Conservation (phyloP, 2,888 invertebrate species). For the Eilema depressum region DNA sequence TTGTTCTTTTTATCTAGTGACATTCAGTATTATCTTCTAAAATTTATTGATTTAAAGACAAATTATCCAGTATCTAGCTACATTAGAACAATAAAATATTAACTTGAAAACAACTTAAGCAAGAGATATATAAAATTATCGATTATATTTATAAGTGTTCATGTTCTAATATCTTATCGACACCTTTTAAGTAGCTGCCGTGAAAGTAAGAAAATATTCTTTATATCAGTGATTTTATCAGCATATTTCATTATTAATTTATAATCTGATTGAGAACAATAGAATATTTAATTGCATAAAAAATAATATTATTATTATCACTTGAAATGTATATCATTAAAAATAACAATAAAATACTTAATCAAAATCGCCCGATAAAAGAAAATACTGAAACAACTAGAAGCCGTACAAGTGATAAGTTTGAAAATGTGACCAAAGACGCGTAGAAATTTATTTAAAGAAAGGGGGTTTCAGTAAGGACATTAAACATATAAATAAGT, state of each 20-base stretch:
- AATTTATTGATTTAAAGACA: slow-evolving; percentile 21
- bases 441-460: background rate
- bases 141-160: slow-evolving; percentile 19
- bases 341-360: slow-evolving; percentile 1
- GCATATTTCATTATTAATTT: background rate
- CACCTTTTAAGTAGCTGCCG: slow-evolving; percentile 18
- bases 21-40: slow-evolving; percentile 12
- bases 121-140: slow-evolving; percentile 21
- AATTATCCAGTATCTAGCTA: slow-evolving; percentile 2
- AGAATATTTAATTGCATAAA: background rate
- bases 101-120: slow-evolving; percentile 20
- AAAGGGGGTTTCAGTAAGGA: background rate
- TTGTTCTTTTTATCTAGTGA: slow-evolving; percentile 12
- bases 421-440: background rate
- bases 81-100: slow-evolving; percentile 16
- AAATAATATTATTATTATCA: background rate
- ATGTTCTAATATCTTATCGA: slow-evolving; percentile 32
- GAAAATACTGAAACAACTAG: background rate
- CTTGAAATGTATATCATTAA: background rate
- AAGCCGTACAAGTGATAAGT: background rate
- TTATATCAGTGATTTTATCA: slow-evolving; percentile 13
- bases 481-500: background rate
- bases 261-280: slow-evolving; percentile 3
- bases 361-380: background rate
- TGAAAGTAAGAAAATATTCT: slow-evolving; percentile 14